Evolutionary conservation across 2,797 vertebrate species (phyloP), one percentile per base, ranked within the genome.

Genomic region (Epinephelus awoara): DNA sequence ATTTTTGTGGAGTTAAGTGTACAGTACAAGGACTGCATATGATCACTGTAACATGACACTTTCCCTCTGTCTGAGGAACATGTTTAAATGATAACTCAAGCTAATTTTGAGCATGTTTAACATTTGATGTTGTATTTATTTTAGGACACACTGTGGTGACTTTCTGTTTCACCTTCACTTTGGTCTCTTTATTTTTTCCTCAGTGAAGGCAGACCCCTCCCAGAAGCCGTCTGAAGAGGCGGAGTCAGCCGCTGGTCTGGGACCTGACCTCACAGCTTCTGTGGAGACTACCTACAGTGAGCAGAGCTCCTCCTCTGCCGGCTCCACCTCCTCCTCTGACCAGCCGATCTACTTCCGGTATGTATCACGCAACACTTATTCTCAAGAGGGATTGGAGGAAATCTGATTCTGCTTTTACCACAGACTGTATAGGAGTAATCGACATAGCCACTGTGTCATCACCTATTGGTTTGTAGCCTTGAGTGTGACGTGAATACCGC

Each of bases 281-380:
- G 88, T 95, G 75, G 97, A 97, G 89, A 96, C 96, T 0, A 91
- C 95, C 1, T 93, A 88, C 58, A 90, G 96, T 8, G 93, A 97
- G 71, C 95, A 94, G 84, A 93, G 96, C 83, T 92, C 95, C 40
- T 96, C 95, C 19, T 93, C 96, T 2, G 93, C 95, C 0, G 91
- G 93, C 61, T 96, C 95, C 75, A 90, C 94, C 25, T 92, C 96
- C 42, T 96, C 96, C 56, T 92, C 96, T 1, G 97, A 97, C 49
- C 97, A 97, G 87, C 97, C 97, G 18, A 97, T 98, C 85, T 98
- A 98, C 91, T 98, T 98, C 92, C 95, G 97, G 97, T 98, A 88
- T 18, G 79, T 58, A 6, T 29, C 27, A 6, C 5, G 5, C 0
- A 46, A 56, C 25, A 13, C 2, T 0, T 2, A 12, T 46, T 55